Base-by-base conservation (phyloP, 2,797 vertebrate genomes). In the Choloepus didactylus region DNA sequence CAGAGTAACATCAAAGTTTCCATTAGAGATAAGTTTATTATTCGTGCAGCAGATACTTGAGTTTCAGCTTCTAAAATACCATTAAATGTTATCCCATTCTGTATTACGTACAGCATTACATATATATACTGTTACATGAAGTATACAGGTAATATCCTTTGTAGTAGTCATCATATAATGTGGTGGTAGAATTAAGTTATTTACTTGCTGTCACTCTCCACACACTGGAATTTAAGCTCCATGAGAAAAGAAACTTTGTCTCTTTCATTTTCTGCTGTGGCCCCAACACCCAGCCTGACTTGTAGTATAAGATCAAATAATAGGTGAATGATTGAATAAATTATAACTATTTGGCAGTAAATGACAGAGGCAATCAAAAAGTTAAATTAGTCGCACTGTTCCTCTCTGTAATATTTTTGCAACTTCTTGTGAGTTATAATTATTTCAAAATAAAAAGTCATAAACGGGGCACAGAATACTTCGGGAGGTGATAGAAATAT, bases 61-160 rank as follows among this genome's bases (percentile, higher is more conserved):
- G 14, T 77, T 92, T 81, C 62, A 25, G 41, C 41, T 72, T 87
- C 85, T 75, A 83, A 81, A 46, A 31, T 6, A 41, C 54, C 15
- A 67, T 83, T 66, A 44, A 31, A 66, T 70, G 35, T 56, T 77
- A 16, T 25, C 91, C 27, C 73, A 14, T 56, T 60, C 38, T 15
- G 10, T 60, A 56, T 60, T 49, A 9, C 14, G 5, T 54, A 3
- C 35, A 27, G 19, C 66, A 51, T 62, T 56, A 12, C 14, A 3
- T 86, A 12, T 27, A 5, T 56, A 56, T 6, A 19, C 54, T 56
- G 18, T 56, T 49, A 49, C 10, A 49, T 49, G 10, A 7, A n/a
- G 5, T 4, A 1, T 16, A 1, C 72, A 8, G 3, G 0, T 54
- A 19, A 44, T 76, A 35, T 41, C 75, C 44, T 23, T 12, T 4